phyloP scores from a whole-genome alignment of 2,888 invertebrate genomes.

The Brachypalpus laphriformis region DNA sequence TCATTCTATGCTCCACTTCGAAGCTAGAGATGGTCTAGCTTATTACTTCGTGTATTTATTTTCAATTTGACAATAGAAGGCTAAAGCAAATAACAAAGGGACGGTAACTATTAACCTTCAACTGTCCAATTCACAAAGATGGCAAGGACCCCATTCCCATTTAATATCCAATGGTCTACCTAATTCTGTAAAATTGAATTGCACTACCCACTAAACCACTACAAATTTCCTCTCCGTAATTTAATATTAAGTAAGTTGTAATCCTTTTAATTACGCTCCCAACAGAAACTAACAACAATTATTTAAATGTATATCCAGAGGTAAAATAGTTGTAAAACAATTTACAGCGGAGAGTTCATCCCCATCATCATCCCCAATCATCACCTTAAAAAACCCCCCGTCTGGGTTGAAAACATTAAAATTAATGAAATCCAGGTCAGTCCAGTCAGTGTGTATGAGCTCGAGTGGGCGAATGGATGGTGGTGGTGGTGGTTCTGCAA shows the following conservation, averaged over 20 bases:
- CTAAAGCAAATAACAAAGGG: no score
- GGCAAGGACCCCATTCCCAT: no score
- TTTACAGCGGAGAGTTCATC: slow-evolving; percentile 4
- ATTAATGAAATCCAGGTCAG: slow-evolving; percentile 41
- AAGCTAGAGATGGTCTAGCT: no score
- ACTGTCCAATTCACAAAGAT: no score
- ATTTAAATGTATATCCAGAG: neutral
- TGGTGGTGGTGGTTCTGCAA: neutral
- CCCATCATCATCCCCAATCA: neutral
- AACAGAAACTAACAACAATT: neutral
- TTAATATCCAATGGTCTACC: neutral
- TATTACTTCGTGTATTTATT: no score
- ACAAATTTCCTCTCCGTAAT: neutral
- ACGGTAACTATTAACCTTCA: no score
- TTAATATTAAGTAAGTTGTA: slow-evolving; percentile 5
- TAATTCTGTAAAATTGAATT: neutral
- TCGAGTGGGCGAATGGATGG: neutral
- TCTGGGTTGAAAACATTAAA: slow-evolving; percentile 13
- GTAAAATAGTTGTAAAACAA: slow-evolving; percentile 31
- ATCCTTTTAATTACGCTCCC: slow-evolving; percentile 1
- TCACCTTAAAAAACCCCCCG: slow-evolving; percentile 2
- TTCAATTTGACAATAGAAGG: no score
- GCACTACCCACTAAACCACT: neutral
- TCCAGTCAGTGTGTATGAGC: neutral
- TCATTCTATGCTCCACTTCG: no score